phyloP scores from a whole-genome alignment of 2,113 vertebrate genomes.

The Columbina picui region DNA sequence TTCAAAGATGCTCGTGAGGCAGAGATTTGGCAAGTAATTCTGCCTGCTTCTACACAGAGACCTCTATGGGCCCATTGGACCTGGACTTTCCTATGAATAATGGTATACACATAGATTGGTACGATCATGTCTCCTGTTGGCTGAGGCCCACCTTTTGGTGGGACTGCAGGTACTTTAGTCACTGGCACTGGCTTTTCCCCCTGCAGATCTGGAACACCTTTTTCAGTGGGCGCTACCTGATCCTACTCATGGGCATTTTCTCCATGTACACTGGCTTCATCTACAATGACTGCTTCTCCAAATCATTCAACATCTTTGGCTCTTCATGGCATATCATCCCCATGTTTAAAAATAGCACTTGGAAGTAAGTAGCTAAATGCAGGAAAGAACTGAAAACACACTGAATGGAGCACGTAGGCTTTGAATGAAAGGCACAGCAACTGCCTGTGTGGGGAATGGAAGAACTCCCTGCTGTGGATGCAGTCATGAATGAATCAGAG shows the following conservation, averaged over 20 bases:
- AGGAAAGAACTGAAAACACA: background rate
- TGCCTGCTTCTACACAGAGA: background rate
- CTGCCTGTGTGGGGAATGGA: background rate
- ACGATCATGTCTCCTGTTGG: background rate
- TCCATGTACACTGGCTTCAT: slow-evolving; percentile 97
- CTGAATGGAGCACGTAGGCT: background rate
- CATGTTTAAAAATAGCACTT: slow-evolving; percentile 90
- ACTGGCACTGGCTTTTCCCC: background rate
- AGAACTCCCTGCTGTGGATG: background rate
- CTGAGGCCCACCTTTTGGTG: background rate
- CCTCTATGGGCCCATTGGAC: background rate
- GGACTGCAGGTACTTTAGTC: background rate
- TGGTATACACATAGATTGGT: background rate
- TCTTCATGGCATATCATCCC: slow-evolving; percentile 92
- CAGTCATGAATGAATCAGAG: slow-evolving; percentile 42
- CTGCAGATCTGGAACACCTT: slow-evolving; percentile 93
- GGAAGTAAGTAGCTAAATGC: slow-evolving; percentile 86
- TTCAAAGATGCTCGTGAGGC: background rate
- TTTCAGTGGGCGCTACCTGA: slow-evolving; percentile 92
- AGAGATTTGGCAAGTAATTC: background rate
- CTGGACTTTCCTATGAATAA: background rate
- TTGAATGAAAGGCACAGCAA: background rate
- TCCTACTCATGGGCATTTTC: slow-evolving; percentile 95
- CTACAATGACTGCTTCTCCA: slow-evolving; percentile 99
- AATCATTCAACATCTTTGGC: slow-evolving; percentile 94